Base-by-base conservation (phyloP, 2,797 vertebrate species). In the Notoglanidium macrostoma region DNA sequence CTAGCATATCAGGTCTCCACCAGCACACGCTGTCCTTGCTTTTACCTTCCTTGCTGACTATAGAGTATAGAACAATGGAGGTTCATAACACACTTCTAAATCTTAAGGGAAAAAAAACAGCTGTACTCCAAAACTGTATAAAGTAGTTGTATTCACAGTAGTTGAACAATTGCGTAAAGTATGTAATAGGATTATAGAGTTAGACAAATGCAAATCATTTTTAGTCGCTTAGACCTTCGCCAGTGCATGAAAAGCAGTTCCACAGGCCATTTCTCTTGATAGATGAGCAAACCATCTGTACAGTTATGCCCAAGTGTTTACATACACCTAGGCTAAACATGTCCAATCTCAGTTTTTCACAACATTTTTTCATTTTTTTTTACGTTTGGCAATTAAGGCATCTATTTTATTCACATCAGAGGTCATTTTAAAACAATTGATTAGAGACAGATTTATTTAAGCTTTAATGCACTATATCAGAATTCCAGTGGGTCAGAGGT, bases 11-110 rank as follows among this genome's bases (percentile, higher is more conserved):
- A 74, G 51, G 68, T 90, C 85, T 87, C 79, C 85, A 32, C 29
- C 63, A 74, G 70, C 85, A 82, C 76, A 74, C 85, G 74, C 70
- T 85, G 83, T 89, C 89, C 89, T 89, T 89, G 88, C 82, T 61
- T 88, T 89, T 77, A 86, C 80, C 86, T 89, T 88, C 84, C 61
- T 55, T 63, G 74, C 59, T 54, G 80, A 3, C 74, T 5, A 8
- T n/a, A 32, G 63, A 87, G 78, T 72, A 51, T 29, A 76, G 65
- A 80, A 83, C 79, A 63, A 82, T 84, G 86, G 65, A 12, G 79
- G 67, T 86, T 77, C 23, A 29, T n/a, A 29, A 26, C 46, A 46
- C 73, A 17, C 12, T 78, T 77, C 15, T 77, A 55, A 78, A 78
- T 2, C 17, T 78, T 17, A 0, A 35, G 76, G 15, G 88, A 89